A percentile compares a stretch with the other conserved stretches of the same genome.
phyloP scores from a whole-genome alignment of 37 sponge, comb jelly and placozoan species.

The Spongia lamella region DNA sequence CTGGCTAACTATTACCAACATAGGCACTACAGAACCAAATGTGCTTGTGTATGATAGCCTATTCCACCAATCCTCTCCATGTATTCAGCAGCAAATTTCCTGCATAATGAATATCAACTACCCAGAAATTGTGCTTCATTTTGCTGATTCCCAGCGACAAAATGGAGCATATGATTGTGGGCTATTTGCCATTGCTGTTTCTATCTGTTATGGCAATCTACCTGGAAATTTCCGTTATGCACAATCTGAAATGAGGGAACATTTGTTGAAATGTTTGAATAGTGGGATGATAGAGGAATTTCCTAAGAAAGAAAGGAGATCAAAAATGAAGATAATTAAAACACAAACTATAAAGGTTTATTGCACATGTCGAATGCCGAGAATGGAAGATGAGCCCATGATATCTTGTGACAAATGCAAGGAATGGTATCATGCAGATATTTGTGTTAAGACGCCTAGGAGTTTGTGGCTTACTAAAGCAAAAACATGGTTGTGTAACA shows the following conservation, averaged over 20 bases:
- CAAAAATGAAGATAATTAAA: too few species aligned
- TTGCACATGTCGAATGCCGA: slow-evolving; percentile 3
- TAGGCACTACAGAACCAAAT: slow-evolving; percentile 2
- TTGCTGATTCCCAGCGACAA: slow-evolving; percentile 10
- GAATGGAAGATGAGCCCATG: not conserved
- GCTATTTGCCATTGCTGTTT: slow-evolving; percentile 1
- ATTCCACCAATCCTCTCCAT: not conserved
- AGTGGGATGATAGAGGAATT: not conserved
- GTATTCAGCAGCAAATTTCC: slow-evolving; percentile 12
- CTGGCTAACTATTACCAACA: slow-evolving; percentile 5
- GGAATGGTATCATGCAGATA: slow-evolving; percentile 17
- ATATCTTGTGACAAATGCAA: not conserved
- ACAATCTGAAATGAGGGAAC: slow-evolving; percentile 4
- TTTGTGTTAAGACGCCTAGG: slow-evolving; percentile 7
- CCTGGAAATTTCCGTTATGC: not conserved
- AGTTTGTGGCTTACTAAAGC: slow-evolving; percentile 1
- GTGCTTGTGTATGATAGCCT: slow-evolving; percentile 19
- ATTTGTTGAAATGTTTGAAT: slow-evolving; percentile 3
- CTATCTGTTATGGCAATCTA: slow-evolving; percentile 9
- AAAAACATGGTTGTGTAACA: too few species aligned
- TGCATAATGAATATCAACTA: not conserved
- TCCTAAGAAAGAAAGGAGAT: not conserved
- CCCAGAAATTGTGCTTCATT: not conserved
- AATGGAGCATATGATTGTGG: slow-evolving; percentile 13
- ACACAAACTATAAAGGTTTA: slow-evolving; percentile 5